Base-by-base conservation (phyloP, 2,888 invertebrate genomes). In the Crocallis elinguaria region DNA sequence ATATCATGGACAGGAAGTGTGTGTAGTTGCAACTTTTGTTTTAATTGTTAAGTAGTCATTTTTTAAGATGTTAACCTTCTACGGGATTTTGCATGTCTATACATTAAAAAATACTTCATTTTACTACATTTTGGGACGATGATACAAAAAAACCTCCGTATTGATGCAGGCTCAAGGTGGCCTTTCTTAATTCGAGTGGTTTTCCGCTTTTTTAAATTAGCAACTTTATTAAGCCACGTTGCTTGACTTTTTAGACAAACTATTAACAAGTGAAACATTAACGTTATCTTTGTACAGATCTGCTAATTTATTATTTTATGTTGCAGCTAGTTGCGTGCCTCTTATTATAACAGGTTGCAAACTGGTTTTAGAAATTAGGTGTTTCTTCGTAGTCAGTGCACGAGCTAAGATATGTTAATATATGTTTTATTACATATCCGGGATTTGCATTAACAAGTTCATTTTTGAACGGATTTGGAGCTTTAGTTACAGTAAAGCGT, bases 221-320 rank as follows among this genome's bases (percentile, higher is more conserved):
- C n/a, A n/a, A n/a, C n/a, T n/a, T n/a, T n/a, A n/a, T n/a, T n/a
- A n/a, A n/a, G 16, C 32, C 12, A 9, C 9, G 39, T 27, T 2
- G 32, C 7, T 39, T 27, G 14, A 32, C 2, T 14, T 42, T 33
- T 46, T 27, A 16, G 38, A 46, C 38, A 17, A 17, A 6, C 11
- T 16, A 27, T 33, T 9, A 44, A 56, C 49, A 50, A 50, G 51
- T 32, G 42, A 49, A 58, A 37, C 46, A 53, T 60, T 37, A 57
- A 38, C 13, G 16, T 27, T 60, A 57, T 57, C 52, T 43, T 60
- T 52, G 41, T 43, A 49, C 39, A 52, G 32, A 62, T 62, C 57
- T 50, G 37, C 46, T 43, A 42, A 61, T 51, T 50, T 51, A 51
- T 43, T 48, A 51, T 27, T 38, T 39, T 9, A 12, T 23, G n/a